Evolutionary conservation across 1,140 invertebrate species (phyloP).

Genomic region (Nautilus pompilius): DNA sequence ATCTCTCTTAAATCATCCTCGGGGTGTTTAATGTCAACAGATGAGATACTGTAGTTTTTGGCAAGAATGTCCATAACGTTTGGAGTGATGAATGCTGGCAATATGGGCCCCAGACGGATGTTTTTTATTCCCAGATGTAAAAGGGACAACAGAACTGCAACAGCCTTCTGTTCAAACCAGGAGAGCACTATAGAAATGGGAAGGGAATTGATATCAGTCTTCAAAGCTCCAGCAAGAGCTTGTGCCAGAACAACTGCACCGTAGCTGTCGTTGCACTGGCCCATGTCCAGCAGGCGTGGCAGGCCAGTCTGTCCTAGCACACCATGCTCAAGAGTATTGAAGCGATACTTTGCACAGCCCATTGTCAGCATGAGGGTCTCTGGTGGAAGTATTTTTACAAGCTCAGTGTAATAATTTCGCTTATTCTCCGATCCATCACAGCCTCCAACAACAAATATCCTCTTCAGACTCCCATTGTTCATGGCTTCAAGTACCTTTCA

Average conservation of each 20-base stretch:
- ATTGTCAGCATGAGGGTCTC: slow-evolving; percentile 31
- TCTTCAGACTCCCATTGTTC: slow-evolving; percentile 17
- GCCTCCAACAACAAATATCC: slow-evolving; percentile 30
- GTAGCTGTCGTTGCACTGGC: slow-evolving; percentile 35
- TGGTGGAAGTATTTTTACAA: slow-evolving; percentile 17
- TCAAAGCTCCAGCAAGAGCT: slow-evolving; percentile 21
- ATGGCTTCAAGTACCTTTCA: slow-evolving; percentile 26
- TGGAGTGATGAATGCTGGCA: slow-evolving; percentile 31
- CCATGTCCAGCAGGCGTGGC: slow-evolving; percentile 31
- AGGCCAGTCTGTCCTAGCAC: slow-evolving; percentile 27
- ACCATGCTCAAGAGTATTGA: slow-evolving; percentile 25
- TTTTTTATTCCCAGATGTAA: slow-evolving; percentile 31
- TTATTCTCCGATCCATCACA: slow-evolving; percentile 35
- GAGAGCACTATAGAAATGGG: slow-evolving; percentile 27
- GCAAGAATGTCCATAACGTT: slow-evolving; percentile 16
- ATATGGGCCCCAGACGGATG: slow-evolving; percentile 26
- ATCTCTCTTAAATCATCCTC: slow-evolving; percentile 24
- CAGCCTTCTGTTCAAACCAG: slow-evolving; percentile 36
- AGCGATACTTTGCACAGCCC: slow-evolving; percentile 35
- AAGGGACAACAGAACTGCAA: slow-evolving; percentile 26
- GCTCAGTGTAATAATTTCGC: slow-evolving; percentile 26
- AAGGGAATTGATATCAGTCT: slow-evolving; percentile 31
- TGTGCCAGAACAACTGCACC: slow-evolving; percentile 26
- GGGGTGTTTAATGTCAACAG: slow-evolving; percentile 23
- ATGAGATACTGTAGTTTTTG: slow-evolving; percentile 20